These are phyloP conservation scores for Tamias sibiricus DNA, from an alignment of 2,113 vertebrate genomes.

Conservation along the genomic window DNA sequence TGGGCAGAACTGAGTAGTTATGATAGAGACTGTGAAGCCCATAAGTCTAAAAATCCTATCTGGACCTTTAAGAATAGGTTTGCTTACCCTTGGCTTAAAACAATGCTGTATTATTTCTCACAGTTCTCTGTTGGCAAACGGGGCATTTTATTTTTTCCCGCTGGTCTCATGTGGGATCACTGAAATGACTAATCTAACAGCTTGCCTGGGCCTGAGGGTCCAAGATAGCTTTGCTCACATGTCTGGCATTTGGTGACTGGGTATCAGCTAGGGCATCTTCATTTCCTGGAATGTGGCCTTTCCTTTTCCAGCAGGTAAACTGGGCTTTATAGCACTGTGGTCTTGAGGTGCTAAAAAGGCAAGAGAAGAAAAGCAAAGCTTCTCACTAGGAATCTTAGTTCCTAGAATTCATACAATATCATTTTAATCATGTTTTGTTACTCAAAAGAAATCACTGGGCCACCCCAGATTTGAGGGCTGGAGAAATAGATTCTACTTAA, in stretches of 20 bases:
- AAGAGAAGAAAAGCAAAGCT: background rate
- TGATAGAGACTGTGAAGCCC: background rate
- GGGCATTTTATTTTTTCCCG: background rate
- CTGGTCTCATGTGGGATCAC: background rate
- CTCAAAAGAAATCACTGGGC: background rate
- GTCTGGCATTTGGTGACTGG: background rate
- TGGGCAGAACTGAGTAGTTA: background rate
- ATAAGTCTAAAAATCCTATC: background rate
- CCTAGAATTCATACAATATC: background rate
- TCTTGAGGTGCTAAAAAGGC: background rate
- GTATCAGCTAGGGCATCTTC: background rate
- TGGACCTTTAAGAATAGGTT: background rate
- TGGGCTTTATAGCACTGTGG: background rate
- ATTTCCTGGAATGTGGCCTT: background rate
- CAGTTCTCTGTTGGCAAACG: background rate
- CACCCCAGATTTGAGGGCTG: background rate
- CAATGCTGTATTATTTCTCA: constrained; percentile 2
- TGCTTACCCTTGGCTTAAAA: background rate
- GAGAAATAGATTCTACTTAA: background rate
- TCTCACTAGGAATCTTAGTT: background rate
- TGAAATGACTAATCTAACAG: background rate
- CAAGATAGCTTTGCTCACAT: background rate
- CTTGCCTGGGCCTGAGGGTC: background rate
- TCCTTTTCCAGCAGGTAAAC: background rate
- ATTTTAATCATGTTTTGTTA: background rate